Conservation (phyloP, 2,888 invertebrate genomes). For the Mythimna pallens region DNA sequence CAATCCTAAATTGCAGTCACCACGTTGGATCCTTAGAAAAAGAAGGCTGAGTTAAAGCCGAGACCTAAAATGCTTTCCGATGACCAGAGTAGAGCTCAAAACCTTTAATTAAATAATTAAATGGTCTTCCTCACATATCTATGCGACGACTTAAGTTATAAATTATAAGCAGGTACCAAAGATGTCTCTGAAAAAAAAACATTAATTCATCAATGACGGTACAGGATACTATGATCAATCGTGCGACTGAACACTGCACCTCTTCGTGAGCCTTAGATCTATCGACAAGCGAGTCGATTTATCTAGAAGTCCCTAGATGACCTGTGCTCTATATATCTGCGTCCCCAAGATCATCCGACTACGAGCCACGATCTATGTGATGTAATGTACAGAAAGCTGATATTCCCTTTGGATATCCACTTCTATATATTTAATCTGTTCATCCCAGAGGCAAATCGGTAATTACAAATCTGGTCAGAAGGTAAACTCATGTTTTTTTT, state of each 20-base stretch:
- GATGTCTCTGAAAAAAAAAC: background rate
- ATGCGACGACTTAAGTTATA: too few species aligned
- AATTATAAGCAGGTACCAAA: background rate
- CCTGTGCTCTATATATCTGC: slow-evolving; percentile 22
- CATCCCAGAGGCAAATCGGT: slow-evolving; percentile 18
- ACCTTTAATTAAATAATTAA: too few species aligned
- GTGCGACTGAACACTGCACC: slow-evolving; percentile 17
- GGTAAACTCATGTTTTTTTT: background rate
- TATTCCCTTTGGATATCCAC: background rate
- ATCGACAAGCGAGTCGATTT: slow-evolving; percentile 28
- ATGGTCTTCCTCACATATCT: too few species aligned
- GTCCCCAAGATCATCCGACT: background rate
- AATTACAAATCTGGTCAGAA: slow-evolving; percentile 10
- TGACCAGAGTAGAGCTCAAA: too few species aligned
- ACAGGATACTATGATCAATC: slow-evolving; percentile 32
- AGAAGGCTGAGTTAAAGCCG: too few species aligned
- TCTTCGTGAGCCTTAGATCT: background rate
- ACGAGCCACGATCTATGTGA: background rate
- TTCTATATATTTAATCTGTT: background rate
- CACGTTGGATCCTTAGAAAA: too few species aligned
- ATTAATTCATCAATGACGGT: background rate
- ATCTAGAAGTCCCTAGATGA: slow-evolving; percentile 27
- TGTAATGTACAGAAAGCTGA: slow-evolving; percentile 1
- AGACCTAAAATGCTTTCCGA: too few species aligned
- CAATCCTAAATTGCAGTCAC: too few species aligned